Conservation (phyloP, 2,113 vertebrate genomes). For the Fulmarus glacialis region DNA sequence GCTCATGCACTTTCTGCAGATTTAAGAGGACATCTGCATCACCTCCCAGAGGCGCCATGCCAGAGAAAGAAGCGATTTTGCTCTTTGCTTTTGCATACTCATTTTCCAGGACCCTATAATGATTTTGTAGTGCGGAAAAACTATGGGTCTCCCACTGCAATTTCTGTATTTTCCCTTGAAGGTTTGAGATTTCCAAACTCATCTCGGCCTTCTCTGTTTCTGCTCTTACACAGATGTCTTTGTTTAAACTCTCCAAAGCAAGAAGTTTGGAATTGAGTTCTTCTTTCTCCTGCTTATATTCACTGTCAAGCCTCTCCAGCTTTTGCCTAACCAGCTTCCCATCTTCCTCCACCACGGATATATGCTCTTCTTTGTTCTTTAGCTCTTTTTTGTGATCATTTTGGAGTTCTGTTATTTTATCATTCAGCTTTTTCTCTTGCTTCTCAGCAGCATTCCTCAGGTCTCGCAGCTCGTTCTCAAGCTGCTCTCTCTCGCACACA, state of each 20-base stretch:
- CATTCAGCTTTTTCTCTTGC: slow-evolving; percentile 73
- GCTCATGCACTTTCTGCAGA: slow-evolving; percentile 71
- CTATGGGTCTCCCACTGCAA: slow-evolving; percentile 46
- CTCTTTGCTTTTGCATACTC: slow-evolving; percentile 53
- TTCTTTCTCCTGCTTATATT: slow-evolving; percentile 76
- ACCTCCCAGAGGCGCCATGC: slow-evolving; percentile 25
- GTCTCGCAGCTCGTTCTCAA: slow-evolving; percentile 77
- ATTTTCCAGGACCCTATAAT: neutral
- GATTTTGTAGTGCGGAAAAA: neutral
- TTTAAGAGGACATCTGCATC: slow-evolving; percentile 58
- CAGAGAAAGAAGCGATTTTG: slow-evolving; percentile 37
- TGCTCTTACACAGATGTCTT: slow-evolving; percentile 55
- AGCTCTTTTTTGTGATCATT: slow-evolving; percentile 69
- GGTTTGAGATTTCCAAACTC: slow-evolving; percentile 68
- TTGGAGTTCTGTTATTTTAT: slow-evolving; percentile 75
- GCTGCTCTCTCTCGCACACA: slow-evolving; percentile 72
- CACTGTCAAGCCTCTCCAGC: slow-evolving; percentile 69
- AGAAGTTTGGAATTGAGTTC: slow-evolving; percentile 65
- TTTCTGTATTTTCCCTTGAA: slow-evolving; percentile 70
- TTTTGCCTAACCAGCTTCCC: slow-evolving; percentile 57
- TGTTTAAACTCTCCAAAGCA: slow-evolving; percentile 69
- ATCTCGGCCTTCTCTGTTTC: slow-evolving; percentile 69
- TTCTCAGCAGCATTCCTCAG: slow-evolving; percentile 60
- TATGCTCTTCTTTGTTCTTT: slow-evolving; percentile 56
- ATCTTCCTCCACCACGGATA: slow-evolving; percentile 57